phyloP scores from a whole-genome alignment of 2,888 invertebrate genomes.

The Halictus ligatus region DNA sequence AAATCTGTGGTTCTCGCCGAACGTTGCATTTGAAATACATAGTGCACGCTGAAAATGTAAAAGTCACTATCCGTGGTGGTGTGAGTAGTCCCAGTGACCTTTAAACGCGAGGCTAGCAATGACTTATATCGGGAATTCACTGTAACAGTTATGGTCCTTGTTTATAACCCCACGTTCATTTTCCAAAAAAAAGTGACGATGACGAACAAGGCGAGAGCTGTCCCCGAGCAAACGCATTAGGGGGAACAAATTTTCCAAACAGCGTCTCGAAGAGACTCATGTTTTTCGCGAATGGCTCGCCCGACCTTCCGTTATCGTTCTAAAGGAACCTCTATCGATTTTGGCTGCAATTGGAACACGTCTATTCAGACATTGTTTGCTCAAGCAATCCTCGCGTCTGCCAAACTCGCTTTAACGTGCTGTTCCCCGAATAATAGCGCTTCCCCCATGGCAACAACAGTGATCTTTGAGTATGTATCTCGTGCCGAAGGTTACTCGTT shows the following conservation, averaged over 20 bases:
- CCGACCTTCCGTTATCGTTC: slow-evolving; percentile 48
- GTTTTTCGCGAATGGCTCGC: slow-evolving; percentile 37
- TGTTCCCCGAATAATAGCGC: neutral
- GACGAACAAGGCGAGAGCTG: neutral
- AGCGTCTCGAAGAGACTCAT: slow-evolving; percentile 17
- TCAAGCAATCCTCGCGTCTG: slow-evolving; percentile 44
- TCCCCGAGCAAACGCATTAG: slow-evolving; percentile 1
- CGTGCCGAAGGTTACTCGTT: neutral
- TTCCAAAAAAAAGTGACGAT: neutral
- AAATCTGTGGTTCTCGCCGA: too few species aligned
- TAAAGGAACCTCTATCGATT: slow-evolving; percentile 64
- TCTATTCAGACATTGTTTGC: slow-evolving; percentile 36
- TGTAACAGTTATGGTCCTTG: too few species aligned
- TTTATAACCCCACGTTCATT: neutral
- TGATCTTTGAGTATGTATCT: neutral
- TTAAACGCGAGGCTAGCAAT: too few species aligned
- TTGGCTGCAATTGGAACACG: slow-evolving; percentile 60
- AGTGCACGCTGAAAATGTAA: too few species aligned
- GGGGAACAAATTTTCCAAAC: neutral
- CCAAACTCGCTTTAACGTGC: slow-evolving; percentile 59
- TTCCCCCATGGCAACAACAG: neutral
- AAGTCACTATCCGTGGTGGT: too few species aligned
- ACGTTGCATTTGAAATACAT: too few species aligned
- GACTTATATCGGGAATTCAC: too few species aligned
- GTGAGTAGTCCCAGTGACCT: too few species aligned